Base-by-base conservation (phyloP, 2,888 invertebrate genomes). In the Troides oblongomaculatus region DNA sequence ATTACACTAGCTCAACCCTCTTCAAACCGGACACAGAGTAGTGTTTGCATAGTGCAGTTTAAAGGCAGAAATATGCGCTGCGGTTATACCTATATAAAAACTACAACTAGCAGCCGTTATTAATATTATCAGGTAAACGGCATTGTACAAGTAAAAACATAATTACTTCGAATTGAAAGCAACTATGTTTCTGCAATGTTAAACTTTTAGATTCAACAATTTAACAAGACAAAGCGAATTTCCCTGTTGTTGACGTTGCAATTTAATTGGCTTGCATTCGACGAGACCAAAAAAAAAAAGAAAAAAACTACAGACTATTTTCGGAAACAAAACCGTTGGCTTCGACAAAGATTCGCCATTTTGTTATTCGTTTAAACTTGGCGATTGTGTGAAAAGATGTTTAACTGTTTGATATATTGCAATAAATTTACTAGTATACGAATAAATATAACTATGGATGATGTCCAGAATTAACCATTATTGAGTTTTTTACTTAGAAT, bases 261-360 rank as follows among this genome's bases (percentile, higher is more conserved):
- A 66, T 61, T 61, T 53, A 66, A 66, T 62, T 66, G 66, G 66
- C 66, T 66, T 53, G 56, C 8, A 66, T 53, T 66, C 61, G 61
- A 66, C 56, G 25, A 60, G n/a, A 65, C 25, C 10, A 46, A 36
- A 58, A 65, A 65, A 59, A 64, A 59, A 36, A 58, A 65, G 59
- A 59, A 64, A 59, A 66, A 65, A 65, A 12, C 30, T 30, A 30
- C 25, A 50, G 59, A 66, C 60, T 36, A 21, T 25, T 25, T 60
- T 66, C 50, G 60, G 50, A 60, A 59, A 66, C 66, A 66, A 66
- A 53, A 66, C 66, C 30, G 17, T 66, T 59, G 23, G 66, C 50
- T 60, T 60, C 57, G 57, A 60, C 30, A 50, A 66, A 50, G 58
- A 50, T 60, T 66, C 60, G 18, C 50, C 59, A 46, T 66, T 66